Evolutionary conservation across 1,140 invertebrate genomes (phyloP), one percentile per base, ranked within the genome.

Genomic region (Zaprionus nigranus): DNA sequence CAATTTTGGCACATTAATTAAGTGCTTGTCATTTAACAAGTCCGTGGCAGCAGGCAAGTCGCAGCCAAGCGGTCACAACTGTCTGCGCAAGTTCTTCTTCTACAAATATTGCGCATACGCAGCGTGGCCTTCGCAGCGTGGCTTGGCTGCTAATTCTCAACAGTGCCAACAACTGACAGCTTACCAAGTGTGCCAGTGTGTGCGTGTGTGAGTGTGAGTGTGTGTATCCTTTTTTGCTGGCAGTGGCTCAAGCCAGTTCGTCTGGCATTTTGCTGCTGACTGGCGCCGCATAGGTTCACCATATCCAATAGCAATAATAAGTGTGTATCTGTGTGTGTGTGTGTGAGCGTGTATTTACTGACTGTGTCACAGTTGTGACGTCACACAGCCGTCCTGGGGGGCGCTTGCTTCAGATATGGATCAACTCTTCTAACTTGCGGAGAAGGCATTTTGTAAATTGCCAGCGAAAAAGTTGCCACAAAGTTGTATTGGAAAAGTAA

Each of bases 1-100:
- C 43, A 22, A 20, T 34, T 75, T 78, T 66, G 63, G 70, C 67
- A 68, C 66, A 82, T 86, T 85, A 81, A 85, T 81, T 85, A 84
- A 68, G 58, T 61, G 36, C 61, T 71, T 71, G 68, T 46, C 62
- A 56, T 62, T 73, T 72, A 60, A 51, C 62, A 76, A 73, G 74
- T 76, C 9, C 36, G 30, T 72, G 46, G 51, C 38, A 64, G 67
- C 69, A 51, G 1, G 56, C 30, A 38, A 38, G 13, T 38, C 30
- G n/a, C 56, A 34, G 28, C 15, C n/a, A 30, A 11, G 17, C 4
- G n/a, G 46, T 20, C 20, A 15, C 46, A 22, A 51, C 46, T 51
- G 40, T 43, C 43, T 24, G 46, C 20, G 43, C 40, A 30, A 51
- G 6, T 17, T n/a, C 13, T 51, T 51, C 46, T n/a, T 17, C 46